Conservation (phyloP, 2,888 invertebrate species). For the Allacma fusca region DNA sequence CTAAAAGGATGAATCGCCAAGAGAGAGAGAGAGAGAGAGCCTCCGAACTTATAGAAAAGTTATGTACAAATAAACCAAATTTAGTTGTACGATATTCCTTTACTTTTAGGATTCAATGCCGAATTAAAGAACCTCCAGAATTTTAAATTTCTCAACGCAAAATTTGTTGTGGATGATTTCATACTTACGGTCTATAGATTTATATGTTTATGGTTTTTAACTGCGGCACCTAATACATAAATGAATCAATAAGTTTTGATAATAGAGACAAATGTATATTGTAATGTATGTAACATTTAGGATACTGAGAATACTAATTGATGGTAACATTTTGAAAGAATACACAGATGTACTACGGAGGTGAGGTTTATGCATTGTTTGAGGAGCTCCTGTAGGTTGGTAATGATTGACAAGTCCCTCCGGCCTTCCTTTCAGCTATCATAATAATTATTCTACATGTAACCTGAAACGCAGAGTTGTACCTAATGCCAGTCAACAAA, state of each 20-base stretch:
- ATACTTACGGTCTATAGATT: too few relatives aligned
- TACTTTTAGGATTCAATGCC: too few relatives aligned
- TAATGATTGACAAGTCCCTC: slow-evolving; percentile 39
- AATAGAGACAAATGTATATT: slow-evolving; percentile 36
- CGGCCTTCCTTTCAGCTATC: slow-evolving; percentile 42
- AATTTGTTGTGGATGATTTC: too few relatives aligned
- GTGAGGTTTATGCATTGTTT: neutral
- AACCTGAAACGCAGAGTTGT: slow-evolving; percentile 1
- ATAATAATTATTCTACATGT: slow-evolving; percentile 40
- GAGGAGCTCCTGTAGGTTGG: slow-evolving; percentile 26
- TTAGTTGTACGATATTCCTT: too few relatives aligned
- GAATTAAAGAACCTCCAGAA: too few relatives aligned
- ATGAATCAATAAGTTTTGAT: slow-evolving; percentile 13
- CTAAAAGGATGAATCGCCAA: too few relatives aligned
- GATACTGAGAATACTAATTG: slow-evolving; percentile 24
- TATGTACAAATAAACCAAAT: too few relatives aligned
- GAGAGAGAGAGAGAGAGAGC: too few relatives aligned
- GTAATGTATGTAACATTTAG: neutral
- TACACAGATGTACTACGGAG: neutral
- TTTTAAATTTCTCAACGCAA: too few relatives aligned
- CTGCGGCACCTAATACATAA: neutral
- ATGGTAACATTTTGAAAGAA: slow-evolving; percentile 23
- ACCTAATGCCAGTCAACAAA: neutral
- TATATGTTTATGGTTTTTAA: neutral
- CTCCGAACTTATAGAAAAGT: too few relatives aligned